Conservation (phyloP, 2,113 vertebrate species). For the Cavia aperea region DNA sequence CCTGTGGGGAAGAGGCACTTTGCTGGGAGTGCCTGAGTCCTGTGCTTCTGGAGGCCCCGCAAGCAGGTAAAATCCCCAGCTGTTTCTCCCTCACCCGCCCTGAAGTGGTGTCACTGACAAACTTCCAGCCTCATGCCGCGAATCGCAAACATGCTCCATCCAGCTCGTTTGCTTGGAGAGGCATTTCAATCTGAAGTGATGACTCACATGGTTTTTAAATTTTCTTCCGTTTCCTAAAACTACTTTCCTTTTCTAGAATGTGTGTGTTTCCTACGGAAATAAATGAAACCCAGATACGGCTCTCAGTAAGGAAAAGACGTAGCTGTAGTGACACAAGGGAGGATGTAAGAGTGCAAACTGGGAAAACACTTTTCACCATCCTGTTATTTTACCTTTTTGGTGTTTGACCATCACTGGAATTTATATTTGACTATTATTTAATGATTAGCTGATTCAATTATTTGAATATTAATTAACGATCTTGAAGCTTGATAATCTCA, state of each 20-base stretch:
- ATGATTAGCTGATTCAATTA: not conserved
- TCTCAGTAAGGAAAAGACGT: not conserved
- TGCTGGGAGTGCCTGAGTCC: constrained; percentile 45
- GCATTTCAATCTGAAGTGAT: constrained; percentile 26
- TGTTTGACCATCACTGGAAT: not conserved
- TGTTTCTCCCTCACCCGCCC: constrained; percentile 38
- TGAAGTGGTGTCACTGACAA: not conserved
- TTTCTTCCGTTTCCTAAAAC: not conserved
- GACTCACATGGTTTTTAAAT: not conserved
- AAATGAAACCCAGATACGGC: not conserved
- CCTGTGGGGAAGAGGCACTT: constrained; percentile 39
- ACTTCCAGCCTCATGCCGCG: not conserved
- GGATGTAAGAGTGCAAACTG: not conserved
- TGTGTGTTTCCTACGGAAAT: not conserved
- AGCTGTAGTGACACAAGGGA: not conserved
- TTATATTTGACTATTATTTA: not conserved
- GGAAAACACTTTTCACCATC: not conserved
- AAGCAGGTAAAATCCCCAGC: constrained; percentile 26
- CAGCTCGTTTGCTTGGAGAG: not conserved
- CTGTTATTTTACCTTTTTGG: not conserved
- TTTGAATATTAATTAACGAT: not conserved
- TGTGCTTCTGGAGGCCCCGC: constrained; percentile 23
- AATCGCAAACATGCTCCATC: not conserved
- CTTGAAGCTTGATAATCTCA: not conserved
- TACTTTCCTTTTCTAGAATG: not conserved